Evolutionary conservation across 2,888 invertebrate species (phyloP), one percentile per base, ranked within the genome.

Genomic region (Chelonus formosanus): DNA sequence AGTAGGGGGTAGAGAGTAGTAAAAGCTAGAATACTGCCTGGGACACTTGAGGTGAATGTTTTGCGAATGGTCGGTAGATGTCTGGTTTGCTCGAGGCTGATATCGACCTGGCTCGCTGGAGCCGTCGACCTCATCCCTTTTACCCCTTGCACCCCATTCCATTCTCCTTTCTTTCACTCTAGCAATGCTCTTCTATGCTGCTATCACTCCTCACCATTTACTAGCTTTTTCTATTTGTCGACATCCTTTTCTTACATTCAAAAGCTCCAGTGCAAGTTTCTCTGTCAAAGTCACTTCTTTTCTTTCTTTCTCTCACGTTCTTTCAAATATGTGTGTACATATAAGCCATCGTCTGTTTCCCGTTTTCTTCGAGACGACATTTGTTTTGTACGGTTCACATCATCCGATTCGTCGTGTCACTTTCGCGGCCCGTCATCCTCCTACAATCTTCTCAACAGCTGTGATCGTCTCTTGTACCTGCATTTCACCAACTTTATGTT

Each of bases 1-100:
- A 10, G 44, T 45, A 69, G 68, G 71, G 68, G 65, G 58, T 47
- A 36, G 54, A 58, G 45, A 55, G 47, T 44, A 58, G 52, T 31
- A 31, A 52, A 52, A 31, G 47, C 60, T 10, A 35, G 52, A 61
- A 52, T 72, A 76, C 71, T 74, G 80, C 78, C 75, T 77, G 79
- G 80, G 79, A 80, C 81, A 81, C 82, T 83, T 79, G 82, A 82
- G 83, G 82, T 83, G 82, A 82, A 83, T 82, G 82, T 83, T 83
- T 83, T 81, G 82, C 80, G 82, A 82, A 83, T 82, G 83, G 82
- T 83, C 83, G 82, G 80, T 83, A 83, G 81, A 83, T 82, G 83
- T 83, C 83, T 83, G 82, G 82, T 82, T 80, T 79, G 79, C 82
- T 80, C 80, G 78, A 76, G 78, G 80, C 79, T 79, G 80, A 82